Base-by-base conservation (phyloP, 1,140 invertebrate species). In the Drosophila malerkotliana region DNA sequence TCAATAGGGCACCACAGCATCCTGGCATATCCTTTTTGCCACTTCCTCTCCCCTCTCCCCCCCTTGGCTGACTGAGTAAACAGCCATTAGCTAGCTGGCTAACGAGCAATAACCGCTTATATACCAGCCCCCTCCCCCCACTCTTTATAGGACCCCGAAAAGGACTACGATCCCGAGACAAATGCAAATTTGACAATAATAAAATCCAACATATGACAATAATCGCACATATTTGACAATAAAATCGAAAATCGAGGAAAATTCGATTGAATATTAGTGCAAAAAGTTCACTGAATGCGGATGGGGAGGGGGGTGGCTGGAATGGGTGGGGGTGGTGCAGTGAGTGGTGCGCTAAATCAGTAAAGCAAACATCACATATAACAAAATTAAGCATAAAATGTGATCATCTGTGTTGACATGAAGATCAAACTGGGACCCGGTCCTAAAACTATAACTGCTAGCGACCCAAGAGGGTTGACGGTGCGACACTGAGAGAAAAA, bases 371-470 rank as follows among this genome's bases (percentile, higher is more conserved):
- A 88, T 59, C 58, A 55, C 58, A 84, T 45, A 60, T 60, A 77
- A 73, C 55, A 79, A 87, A 89, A 88, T 88, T 89, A 88, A 89
- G 83, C 84, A 80, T 77, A 85, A 91, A 91, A 91, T 91, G 84
- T 91, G 89, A 91, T 91, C 89, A 91, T 91, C 89, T 91, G 89
- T 91, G 89, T 91, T 91, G 89, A 91, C 89, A 91, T 78, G 82
- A 85, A 91, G 89, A 91, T 91, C 89, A 91, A 78, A 81, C 49
- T 41, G 53, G 45, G 30, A 60, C 28, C 44, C 52, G n/a, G 39
- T 51, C 26, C 53, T 18, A 34, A 30, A 48, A 69, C 63, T 32
- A 57, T 48, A 26, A 56, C 37, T 21, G 52, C 49, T n/a, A 7
- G 10, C 32, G 26, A 24, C 12, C 34, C 10, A 24, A 49, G 66